phyloP scores from a whole-genome alignment of 2,888 invertebrate genomes.

The Allophyes oxyacanthae region DNA sequence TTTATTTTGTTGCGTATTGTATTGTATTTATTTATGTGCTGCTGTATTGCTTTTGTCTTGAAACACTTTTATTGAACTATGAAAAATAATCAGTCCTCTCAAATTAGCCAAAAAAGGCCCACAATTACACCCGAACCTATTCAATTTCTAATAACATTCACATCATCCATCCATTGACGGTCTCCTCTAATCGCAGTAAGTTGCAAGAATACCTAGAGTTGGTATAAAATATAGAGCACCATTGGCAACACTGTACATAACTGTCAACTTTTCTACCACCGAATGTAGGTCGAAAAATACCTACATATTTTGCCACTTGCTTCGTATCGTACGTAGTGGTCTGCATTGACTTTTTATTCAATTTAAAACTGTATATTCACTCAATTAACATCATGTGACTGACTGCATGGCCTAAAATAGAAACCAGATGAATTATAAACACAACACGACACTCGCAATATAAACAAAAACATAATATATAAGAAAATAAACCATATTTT shows the following conservation, averaged over 20 bases:
- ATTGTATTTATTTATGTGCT: no score
- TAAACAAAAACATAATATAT: constrained; percentile 23
- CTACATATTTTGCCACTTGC: constrained; percentile 55
- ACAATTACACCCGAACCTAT: no score
- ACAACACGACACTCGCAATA: constrained; percentile 22
- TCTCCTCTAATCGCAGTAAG: no score
- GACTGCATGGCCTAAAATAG: constrained; percentile 60
- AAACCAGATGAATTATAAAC: constrained; percentile 43
- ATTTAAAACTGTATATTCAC: constrained; percentile 62
- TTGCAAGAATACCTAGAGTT: no score
- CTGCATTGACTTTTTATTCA: constrained; percentile 56
- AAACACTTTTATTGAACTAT: no score
- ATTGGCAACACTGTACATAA: constrained; percentile 24
- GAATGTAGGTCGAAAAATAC: constrained; percentile 58
- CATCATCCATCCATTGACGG: no score
- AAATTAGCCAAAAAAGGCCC: no score
- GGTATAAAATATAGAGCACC: no score
- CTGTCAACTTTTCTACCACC: constrained; percentile 54
- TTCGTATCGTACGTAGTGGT: constrained; percentile 41
- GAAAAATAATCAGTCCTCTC: no score
- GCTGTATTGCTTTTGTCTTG: no score
- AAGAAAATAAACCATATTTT: constrained; percentile 26
- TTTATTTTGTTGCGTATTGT: no score
- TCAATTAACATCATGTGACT: constrained; percentile 72
- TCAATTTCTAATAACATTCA: no score